Percentiles rank a stretch among this genome's conserved stretches.
These are phyloP conservation scores for Erpobdella octoculata DNA, from an alignment of 2,888 invertebrate genomes.

Conservation along the genomic window DNA sequence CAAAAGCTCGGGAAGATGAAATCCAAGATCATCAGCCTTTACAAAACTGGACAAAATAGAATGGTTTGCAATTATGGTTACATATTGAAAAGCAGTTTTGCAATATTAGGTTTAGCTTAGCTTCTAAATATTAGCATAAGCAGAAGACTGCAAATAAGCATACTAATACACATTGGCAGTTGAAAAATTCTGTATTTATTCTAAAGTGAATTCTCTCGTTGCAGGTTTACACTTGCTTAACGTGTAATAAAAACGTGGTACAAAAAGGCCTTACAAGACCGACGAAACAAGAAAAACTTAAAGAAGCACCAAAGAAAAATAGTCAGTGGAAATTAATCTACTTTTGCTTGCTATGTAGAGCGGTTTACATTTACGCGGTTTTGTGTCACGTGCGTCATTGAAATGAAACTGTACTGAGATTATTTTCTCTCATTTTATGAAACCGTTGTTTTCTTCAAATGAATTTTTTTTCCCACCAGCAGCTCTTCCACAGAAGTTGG, in stretches of 20 bases:
- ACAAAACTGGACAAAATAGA: conserved; percentile 1
- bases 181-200: no score
- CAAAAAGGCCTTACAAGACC: background rate
- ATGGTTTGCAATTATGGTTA: conserved; percentile 4
- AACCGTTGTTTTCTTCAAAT: no score
- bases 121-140: no score
- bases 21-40: background rate
- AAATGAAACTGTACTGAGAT: no score
- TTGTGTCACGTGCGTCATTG: no score
- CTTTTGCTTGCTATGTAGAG: background rate
- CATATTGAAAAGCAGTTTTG: background rate
- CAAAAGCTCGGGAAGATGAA: background rate
- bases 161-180: no score
- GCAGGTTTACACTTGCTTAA: conserved; percentile 16
- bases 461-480: no score
- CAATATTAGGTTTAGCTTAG: no score
- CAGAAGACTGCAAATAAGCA: no score
- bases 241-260: background rate
- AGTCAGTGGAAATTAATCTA: background rate
- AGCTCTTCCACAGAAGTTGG: no score
- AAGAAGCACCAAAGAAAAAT: background rate
- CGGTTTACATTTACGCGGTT: no score
- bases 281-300: background rate
- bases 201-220: background rate
- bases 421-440: no score